phyloP scores from a whole-genome alignment of 2,888 invertebrate species.

The Chrysolina oricalcia region DNA sequence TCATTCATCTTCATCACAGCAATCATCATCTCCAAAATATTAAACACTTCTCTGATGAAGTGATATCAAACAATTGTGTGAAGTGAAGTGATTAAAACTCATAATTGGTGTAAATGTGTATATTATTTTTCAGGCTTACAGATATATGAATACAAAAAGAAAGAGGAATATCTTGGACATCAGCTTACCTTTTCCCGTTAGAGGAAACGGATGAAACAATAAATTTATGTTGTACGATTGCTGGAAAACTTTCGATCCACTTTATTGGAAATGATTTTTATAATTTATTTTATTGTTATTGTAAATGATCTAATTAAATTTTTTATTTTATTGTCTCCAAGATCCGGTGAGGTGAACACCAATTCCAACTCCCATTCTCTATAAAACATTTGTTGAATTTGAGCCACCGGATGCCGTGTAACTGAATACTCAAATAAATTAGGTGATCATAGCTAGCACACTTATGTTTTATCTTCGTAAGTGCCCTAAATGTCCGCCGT shows the following conservation, averaged over 20 bases:
- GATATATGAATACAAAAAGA: conserved; percentile 67
- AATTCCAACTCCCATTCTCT: too few relatives aligned
- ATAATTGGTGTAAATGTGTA: conserved; percentile 2
- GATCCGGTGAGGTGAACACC: too few relatives aligned
- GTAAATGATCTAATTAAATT: neutral
- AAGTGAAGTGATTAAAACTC: conserved; percentile 12
- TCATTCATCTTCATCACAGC: conserved; percentile 67
- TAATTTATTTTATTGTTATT: conserved; percentile 10
- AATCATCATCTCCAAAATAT: conserved; percentile 62
- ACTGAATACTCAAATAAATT: neutral
- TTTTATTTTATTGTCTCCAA: neutral
- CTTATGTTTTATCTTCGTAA: too few relatives aligned
- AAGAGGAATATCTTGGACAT: conserved; percentile 63
- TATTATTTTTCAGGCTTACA: conserved; percentile 64
- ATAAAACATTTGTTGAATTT: too few relatives aligned
- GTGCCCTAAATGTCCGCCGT: too few relatives aligned
- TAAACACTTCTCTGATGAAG: conserved; percentile 34
- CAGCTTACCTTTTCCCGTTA: conserved; percentile 58
- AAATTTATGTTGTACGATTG: conserved; percentile 31
- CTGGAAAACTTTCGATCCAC: conserved; percentile 4
- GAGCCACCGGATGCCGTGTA: neutral
- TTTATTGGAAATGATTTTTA: conserved; percentile 11
- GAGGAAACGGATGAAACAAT: conserved; percentile 52
- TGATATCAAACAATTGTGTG: conserved; percentile 3
- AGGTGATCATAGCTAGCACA: too few relatives aligned